Percentiles rank a stretch among this genome's conserved stretches.
phyloP scores from a whole-genome alignment of 2,797 vertebrate species.

The Lemur catta region DNA sequence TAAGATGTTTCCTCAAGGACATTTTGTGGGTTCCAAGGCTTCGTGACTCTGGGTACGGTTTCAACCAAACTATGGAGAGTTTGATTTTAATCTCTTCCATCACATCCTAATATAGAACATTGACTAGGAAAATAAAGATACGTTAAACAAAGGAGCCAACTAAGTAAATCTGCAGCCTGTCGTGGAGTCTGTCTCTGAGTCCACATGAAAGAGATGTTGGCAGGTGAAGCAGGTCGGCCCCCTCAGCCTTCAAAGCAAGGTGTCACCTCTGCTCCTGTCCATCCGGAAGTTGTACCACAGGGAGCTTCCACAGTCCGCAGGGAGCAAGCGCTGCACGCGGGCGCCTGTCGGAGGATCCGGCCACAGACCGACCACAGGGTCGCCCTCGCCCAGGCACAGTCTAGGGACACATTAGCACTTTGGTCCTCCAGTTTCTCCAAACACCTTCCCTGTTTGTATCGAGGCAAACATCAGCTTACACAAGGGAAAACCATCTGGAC shows the following conservation, averaged over 20 bases:
- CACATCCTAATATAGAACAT: neutral
- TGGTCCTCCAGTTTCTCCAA: neutral
- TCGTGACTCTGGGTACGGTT: neutral
- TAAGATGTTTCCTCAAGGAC: neutral
- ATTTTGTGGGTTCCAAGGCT: neutral
- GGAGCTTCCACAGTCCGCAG: neutral
- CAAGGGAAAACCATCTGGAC: neutral
- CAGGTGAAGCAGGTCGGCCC: neutral
- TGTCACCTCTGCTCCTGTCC: neutral
- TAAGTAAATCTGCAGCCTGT: neutral
- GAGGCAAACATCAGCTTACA: neutral
- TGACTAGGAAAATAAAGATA: neutral
- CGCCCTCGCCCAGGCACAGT: neutral
- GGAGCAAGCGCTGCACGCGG: too few relatives aligned
- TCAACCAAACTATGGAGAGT: neutral
- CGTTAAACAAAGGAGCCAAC: neutral
- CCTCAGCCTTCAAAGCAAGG: neutral
- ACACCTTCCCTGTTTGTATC: neutral
- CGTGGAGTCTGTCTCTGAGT: neutral
- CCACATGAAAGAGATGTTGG: neutral
- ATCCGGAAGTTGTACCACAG: neutral
- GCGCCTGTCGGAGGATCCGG: neutral
- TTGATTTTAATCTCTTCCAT: neutral
- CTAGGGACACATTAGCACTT: neutral
- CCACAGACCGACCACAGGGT: neutral